Base-by-base conservation (phyloP, 2,888 invertebrate genomes). In the Invenusta paracnida region DNA sequence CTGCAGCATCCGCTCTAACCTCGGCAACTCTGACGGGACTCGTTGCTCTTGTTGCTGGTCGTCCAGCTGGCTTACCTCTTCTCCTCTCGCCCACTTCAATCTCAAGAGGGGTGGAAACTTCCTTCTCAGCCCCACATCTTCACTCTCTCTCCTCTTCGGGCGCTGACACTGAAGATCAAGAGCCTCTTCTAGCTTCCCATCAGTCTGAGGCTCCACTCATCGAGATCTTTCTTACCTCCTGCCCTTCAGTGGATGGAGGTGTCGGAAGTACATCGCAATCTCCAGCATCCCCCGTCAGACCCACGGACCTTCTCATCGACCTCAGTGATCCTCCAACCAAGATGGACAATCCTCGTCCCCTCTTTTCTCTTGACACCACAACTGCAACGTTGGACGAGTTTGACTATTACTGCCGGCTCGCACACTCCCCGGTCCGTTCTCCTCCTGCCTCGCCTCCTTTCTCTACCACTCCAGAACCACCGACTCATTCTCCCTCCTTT, bases 401-500 rank as follows among this genome's bases (percentile, higher is more conserved):
- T 30, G 83, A 83, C 83, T 83, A 48, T 25, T 83, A 48, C 83
- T 83, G 83, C 30, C 83, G 27, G 1, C 83, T 83, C 30, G 83
- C 83, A 0, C 5, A 83, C 30, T 48, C 73, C 17, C 73, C 73
- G 23, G 25, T 73, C 25, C 73, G 73, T n/a, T 73, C 73, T 2
- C 73, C 73, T 5, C 11, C 5, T 23, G 5, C 73, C 17, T 48
- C 48, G 17, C 27, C 73, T 2, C 73, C 73, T n/a, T 73, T 73
- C 73, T 73, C 73, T 2, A 73, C 73, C 73, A 73, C 11, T 23
- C 73, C 73, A 13, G 48, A 17, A 48, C 2, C 23, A 13, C 73
- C 73, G 23, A 73, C 27, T n/a, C 5, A 48, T 48, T 23, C 73
- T 5, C 73, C 73, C 73, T 5, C 17, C 48, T 48, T 48, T 17